These are phyloP conservation scores for Tetramorium alpestre DNA, from an alignment of 1,140 invertebrate species.

Conservation along the genomic window DNA sequence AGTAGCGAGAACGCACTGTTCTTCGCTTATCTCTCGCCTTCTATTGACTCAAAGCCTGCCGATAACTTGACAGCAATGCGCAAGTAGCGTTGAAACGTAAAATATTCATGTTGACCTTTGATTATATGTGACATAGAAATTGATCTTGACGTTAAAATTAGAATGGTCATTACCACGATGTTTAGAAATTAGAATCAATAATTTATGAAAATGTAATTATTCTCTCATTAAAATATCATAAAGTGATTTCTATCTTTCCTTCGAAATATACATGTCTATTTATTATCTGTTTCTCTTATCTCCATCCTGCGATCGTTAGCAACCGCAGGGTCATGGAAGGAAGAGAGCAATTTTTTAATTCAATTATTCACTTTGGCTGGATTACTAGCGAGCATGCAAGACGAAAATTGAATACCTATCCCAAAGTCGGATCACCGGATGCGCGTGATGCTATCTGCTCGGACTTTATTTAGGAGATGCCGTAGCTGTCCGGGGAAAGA, in stretches of 20 bases:
- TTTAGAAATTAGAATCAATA: not conserved
- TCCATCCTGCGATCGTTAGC: not conserved
- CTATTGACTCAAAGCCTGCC: constrained; percentile 51
- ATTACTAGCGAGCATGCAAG: constrained; percentile 26
- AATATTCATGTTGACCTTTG: not conserved
- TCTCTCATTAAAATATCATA: not conserved
- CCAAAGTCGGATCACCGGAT: constrained; percentile 27
- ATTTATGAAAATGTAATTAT: not conserved
- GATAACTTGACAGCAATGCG: constrained; percentile 1
- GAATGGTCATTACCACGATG: not conserved
- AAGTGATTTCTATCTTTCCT: not conserved
- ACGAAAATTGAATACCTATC: constrained; percentile 45
- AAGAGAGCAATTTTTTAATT: constrained; percentile 14
- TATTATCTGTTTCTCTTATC: not conserved
- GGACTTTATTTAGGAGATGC: constrained; percentile 42
- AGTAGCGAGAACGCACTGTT: constrained; percentile 47
- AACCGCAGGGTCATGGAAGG: not conserved
- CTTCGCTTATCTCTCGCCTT: not conserved
- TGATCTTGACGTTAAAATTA: not conserved
- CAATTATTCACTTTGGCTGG: constrained; percentile 34
- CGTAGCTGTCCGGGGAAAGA: not conserved
- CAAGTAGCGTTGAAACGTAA: constrained; percentile 23
- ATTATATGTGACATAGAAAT: not conserved
- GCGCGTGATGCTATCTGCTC: constrained; percentile 45
- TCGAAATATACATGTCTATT: not conserved